Conservation (phyloP, 2,888 invertebrate species). For the Panorpa germanica region DNA sequence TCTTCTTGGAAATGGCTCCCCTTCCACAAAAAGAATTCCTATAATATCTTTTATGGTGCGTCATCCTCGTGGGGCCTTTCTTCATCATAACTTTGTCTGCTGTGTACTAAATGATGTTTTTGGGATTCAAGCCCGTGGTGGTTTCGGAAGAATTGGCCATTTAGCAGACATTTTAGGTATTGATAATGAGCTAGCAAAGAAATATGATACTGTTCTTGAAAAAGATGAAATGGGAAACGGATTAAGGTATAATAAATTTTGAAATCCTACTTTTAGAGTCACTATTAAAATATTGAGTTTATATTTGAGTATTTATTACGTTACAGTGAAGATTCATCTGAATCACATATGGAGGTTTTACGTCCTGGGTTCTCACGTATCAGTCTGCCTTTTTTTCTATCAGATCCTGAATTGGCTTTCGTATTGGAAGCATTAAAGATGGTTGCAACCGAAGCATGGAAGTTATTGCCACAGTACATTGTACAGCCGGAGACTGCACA, state of each 20-base stretch:
- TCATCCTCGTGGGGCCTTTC: slow-evolving; percentile 60
- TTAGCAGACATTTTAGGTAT: slow-evolving; percentile 77
- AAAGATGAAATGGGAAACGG: too few relatives aligned
- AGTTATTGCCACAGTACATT: slow-evolving; percentile 69
- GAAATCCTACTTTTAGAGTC: too few relatives aligned
- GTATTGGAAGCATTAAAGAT: slow-evolving; percentile 68
- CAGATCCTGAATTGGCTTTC: slow-evolving; percentile 60
- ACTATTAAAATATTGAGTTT: too few relatives aligned
- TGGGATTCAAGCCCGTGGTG: slow-evolving; percentile 72
- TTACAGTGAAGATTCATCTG: slow-evolving; percentile 25
- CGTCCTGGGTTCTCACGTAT: slow-evolving; percentile 75
- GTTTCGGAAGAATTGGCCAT: slow-evolving; percentile 63
- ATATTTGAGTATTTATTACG: too few relatives aligned
- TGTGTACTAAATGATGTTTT: slow-evolving; percentile 80
- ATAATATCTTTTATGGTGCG: slow-evolving; percentile 75
- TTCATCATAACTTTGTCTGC: slow-evolving; percentile 75
- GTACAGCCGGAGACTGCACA: slow-evolving; percentile 79
- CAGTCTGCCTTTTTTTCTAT: slow-evolving; percentile 71
- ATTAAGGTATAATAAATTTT: too few relatives aligned
- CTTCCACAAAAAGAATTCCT: slow-evolving; percentile 48
- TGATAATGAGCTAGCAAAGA: slow-evolving; percentile 49
- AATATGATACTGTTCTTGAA: slow-evolving; percentile 68
- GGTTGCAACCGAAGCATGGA: slow-evolving; percentile 81
- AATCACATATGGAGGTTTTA: slow-evolving; percentile 45
- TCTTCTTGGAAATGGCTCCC: slow-evolving; percentile 50